A percentile compares a stretch with the other conserved stretches of the same genome.
Conservation (phyloP, 2,888 invertebrate species). For the Drosophila monieri region DNA sequence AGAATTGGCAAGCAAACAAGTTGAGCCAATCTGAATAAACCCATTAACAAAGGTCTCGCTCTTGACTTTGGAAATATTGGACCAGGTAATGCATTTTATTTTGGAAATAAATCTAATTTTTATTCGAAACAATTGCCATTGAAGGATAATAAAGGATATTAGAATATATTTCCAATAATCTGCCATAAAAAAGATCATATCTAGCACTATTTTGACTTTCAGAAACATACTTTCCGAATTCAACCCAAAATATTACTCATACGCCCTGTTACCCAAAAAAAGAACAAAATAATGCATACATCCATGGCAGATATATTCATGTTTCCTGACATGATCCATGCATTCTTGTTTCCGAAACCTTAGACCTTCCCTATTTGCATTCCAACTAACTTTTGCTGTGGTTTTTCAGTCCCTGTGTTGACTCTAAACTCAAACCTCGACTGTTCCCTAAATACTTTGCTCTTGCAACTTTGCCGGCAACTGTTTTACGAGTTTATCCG, state of each 20-base stretch:
- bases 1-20: slow-evolving; percentile 44
- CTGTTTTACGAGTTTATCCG: slow-evolving; percentile 66
- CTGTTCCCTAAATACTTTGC: slow-evolving; percentile 54
- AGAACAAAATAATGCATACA: background rate
- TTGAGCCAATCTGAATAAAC: slow-evolving; percentile 29
- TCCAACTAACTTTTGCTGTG: slow-evolving; percentile 7
- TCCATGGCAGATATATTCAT: background rate
- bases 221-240: too few species aligned
- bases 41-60: slow-evolving; percentile 5
- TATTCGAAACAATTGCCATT: background rate
- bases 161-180: too few species aligned
- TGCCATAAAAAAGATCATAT: too few species aligned
- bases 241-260: background rate
- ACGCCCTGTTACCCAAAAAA: background rate
- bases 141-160: background rate
- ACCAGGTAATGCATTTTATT: background rate
- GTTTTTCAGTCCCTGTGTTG: slow-evolving; percentile 19
- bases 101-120: background rate
- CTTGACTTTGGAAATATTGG: background rate
- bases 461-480: slow-evolving; percentile 52
- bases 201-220: too few species aligned
- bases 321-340: background rate
- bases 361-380: slow-evolving; percentile 3
- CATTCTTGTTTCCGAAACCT: slow-evolving; percentile 15
- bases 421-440: slow-evolving; percentile 42